phyloP scores from a whole-genome alignment of 2,113 vertebrate genomes.

The Peromyscus californicus region DNA sequence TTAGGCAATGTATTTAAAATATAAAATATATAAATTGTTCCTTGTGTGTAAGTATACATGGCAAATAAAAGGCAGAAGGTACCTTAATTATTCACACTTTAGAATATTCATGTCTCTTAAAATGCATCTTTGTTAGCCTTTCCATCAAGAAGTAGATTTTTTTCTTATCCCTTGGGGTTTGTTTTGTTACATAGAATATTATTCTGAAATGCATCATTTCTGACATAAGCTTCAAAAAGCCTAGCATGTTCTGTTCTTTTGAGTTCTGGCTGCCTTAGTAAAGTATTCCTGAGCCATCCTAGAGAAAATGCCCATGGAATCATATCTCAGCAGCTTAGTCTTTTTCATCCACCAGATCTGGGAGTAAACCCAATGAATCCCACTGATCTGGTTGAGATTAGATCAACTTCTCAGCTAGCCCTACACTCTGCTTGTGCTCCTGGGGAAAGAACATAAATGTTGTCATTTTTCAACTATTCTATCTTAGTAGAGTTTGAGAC shows the following conservation, averaged over 20 bases:
- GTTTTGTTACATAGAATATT: neutral
- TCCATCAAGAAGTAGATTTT: neutral
- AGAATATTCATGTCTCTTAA: neutral
- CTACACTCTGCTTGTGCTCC: neutral
- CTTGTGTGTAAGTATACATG: neutral
- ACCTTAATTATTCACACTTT: slow-evolving; percentile 22
- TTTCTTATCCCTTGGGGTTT: neutral
- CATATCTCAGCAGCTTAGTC: neutral
- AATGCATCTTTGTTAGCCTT: slow-evolving; percentile 27
- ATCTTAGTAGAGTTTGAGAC: neutral
- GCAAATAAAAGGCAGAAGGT: neutral
- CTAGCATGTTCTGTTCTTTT: neutral
- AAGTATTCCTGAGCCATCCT: neutral
- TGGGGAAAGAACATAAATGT: neutral
- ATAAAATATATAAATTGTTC: neutral
- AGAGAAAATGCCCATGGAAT: neutral
- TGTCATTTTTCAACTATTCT: neutral
- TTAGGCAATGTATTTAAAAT: slow-evolving; percentile 36
- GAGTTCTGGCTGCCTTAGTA: neutral
- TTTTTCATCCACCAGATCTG: neutral
- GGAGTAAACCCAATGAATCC: neutral
- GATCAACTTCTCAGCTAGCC: neutral
- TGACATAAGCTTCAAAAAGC: neutral
- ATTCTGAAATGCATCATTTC: neutral
- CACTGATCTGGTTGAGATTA: neutral